Conservation (phyloP, 2,113 vertebrate genomes). For the Eonycteris spelaea region DNA sequence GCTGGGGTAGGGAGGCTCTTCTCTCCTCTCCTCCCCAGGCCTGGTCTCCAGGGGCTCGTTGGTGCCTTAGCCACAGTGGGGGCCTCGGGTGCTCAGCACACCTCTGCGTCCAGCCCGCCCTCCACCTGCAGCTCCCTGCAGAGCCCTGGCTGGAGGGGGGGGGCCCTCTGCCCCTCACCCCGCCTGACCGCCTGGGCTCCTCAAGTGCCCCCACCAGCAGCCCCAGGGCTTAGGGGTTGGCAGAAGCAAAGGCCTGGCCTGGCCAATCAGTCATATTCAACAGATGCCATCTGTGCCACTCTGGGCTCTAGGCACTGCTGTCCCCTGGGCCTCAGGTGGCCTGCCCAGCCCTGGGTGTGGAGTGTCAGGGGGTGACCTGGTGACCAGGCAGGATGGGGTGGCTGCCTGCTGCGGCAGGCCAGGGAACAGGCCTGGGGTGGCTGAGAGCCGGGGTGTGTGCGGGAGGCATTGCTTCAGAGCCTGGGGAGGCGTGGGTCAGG, state of each 20-base stretch:
- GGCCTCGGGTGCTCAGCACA: background rate
- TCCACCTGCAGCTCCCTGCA: background rate
- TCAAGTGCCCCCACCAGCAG: background rate
- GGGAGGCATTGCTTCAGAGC: background rate
- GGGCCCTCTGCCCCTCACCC: background rate
- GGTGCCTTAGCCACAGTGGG: background rate
- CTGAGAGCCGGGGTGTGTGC: no score
- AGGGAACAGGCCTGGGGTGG: background rate
- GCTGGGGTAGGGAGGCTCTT: background rate
- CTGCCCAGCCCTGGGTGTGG: background rate
- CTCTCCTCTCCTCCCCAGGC: fast-evolving
- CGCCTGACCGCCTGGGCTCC: fast-evolving
- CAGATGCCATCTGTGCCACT: background rate
- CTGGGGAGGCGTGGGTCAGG: background rate
- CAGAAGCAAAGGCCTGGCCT: background rate
- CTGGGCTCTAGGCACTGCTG: background rate
- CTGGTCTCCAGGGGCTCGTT: fast-evolving
- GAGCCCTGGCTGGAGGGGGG: background rate
- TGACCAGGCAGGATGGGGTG: background rate
- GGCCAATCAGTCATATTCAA: background rate
- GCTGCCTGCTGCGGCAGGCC: no score
- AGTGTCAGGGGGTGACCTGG: fast-evolving
- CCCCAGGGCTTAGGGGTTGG: background rate
- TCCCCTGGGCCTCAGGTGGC: fast-evolving
- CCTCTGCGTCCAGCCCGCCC: background rate